Base-by-base conservation (phyloP, 1,140 invertebrate genomes). In the Drosophila tropicalis region DNA sequence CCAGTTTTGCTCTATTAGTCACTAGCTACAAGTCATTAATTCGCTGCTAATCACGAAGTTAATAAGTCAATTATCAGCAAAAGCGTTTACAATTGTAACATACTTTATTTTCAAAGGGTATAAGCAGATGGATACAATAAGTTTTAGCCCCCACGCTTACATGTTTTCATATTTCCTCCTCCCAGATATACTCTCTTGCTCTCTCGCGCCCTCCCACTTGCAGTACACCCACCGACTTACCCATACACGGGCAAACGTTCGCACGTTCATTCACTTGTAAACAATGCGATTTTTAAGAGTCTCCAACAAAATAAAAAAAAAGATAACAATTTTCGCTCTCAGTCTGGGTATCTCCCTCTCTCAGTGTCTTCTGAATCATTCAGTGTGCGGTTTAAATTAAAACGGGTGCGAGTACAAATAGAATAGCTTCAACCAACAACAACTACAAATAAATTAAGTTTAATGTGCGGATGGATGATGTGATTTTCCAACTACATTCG, bases 181-280 rank as follows among this genome's bases (percentile, higher is more conserved):
- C 29, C 29, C 19, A 22, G 12, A 44, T 17, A 22, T 39, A 17
- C 64, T 29, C 64, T 60, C 5, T 29, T n/a, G n/a, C 29, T 29
- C 29, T 29, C 29, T 29, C 22, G 3, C 44, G 34, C 57, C 29
- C 15, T n/a, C 40, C 10, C 32, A 34, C 47, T 40, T 54, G 10
- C 34, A 63, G 5, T 39, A 25, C 41, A 60, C 25, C n/a, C 22
- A 17, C 32, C 25, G 25, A 41, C 58, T 51, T 2, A 15, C 39
- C 15, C 22, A 70, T 60, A 17, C 72, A 19, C 19, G 12, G 56
- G 34, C n/a, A 58, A 76, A 66, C 32, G 69, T 61, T 70, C 71
- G 79, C 62, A 62, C 76, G 80, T 83, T 79, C 72, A 64, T 67
- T 75, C 68, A 76, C 72, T 75, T 55, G 65, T 54, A 72, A 76